Evolutionary conservation across 2,113 vertebrate genomes (phyloP).

Genomic region (Orycteropus afer): DNA sequence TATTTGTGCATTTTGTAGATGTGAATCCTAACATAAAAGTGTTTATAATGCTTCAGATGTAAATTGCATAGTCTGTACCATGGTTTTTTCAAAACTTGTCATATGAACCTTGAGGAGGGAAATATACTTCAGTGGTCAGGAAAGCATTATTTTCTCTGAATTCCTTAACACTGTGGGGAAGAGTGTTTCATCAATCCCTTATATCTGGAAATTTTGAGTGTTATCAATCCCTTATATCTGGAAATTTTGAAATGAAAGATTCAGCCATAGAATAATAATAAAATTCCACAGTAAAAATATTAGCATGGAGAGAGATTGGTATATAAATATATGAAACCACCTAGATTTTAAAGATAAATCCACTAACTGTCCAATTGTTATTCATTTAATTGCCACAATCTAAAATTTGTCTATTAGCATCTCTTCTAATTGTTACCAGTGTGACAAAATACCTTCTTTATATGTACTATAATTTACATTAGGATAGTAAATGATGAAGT

Average conservation of each 20-base stretch:
- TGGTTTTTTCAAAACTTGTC: conserved; percentile 26
- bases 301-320: not conserved
- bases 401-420: conserved; percentile 42
- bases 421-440: conserved; percentile 14
- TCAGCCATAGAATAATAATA: not conserved
- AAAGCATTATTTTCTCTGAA: conserved; percentile 52
- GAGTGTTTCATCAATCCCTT: not conserved
- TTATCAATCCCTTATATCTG: not conserved
- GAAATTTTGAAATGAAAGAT: conserved; percentile 53
- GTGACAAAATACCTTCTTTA: not conserved
- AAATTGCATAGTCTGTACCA: not conserved
- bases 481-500: not conserved
- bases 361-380: not conserved
- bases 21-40: not conserved
- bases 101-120: conserved; percentile 6
- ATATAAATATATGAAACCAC: not conserved
- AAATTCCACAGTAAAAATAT: conserved; percentile 25
- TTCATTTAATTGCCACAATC: not conserved
- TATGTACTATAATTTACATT: not conserved
- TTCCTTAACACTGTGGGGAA: not conserved
- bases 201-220: conserved; percentile 38
- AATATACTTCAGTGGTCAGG: not conserved
- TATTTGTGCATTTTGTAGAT: not conserved
- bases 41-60: not conserved
- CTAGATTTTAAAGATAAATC: conserved; percentile 14